Base-by-base conservation (phyloP, 2,797 vertebrate genomes). In the Prunella strophiata region DNA sequence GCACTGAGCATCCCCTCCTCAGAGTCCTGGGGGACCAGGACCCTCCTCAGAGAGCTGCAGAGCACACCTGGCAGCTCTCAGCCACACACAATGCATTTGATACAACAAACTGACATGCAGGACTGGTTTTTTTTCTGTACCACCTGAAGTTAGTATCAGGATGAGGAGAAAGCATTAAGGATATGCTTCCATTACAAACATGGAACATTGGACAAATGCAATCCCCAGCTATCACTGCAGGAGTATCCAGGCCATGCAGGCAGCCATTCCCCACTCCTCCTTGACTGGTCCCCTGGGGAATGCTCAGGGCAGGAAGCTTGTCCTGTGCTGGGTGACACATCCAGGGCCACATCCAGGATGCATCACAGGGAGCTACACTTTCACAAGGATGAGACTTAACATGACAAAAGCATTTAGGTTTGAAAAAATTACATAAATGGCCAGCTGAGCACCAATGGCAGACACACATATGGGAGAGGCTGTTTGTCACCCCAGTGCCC, bases 41-140 rank as follows among this genome's bases (percentile, higher is more conserved):
- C 9, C 30, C 36, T 84, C 70, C 70, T 43, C 51, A 58, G 81
- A 42, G 45, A 34, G 48, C 58, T 59, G 62, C 51, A 54, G 51
- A 72, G 42, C 32, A 52, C 48, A 16, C 8, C 4, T 5, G 66
- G 47, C 3, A 16, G 13, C 32, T 65, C n/a, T 67, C 72, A 84
- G 51, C 43, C 51, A 62, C n/a, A 1, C 3, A 13, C 7, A 2
- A 38, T 15, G 21, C 10, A 2, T 66, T 47, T 14, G 4, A 13
- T 16, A 52, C 19, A 27, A 47, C 36, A 71, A 67, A 55, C 26
- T 36, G 38, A 10, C 2, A 30, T 0, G 10, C 18, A 13, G 12
- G 32, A 18, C 18, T 42, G 36, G n/a, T n/a, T 48, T 32, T 30
- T 21, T 67, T 81, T 25, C 22, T 45, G 11, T 23, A 11, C n/a